These are phyloP conservation scores for Trogon melanurus DNA, from an alignment of 2,113 vertebrate species.

Conservation along the genomic window DNA sequence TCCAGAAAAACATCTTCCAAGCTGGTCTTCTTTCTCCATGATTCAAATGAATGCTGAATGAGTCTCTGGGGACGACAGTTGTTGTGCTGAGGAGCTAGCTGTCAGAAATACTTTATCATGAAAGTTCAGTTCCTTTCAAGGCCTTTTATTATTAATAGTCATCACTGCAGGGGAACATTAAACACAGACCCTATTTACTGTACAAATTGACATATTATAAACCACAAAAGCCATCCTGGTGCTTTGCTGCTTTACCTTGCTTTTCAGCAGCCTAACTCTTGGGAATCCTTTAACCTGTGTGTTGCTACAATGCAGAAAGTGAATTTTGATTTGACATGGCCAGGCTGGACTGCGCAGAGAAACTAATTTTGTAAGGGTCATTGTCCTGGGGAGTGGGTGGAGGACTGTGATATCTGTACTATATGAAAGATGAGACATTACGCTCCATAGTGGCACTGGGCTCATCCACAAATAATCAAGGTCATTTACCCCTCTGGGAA, in stretches of 20 bases:
- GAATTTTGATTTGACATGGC: background rate
- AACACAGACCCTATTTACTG: conserved; percentile 62
- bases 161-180: conserved; percentile 51
- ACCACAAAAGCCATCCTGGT: conserved; percentile 36
- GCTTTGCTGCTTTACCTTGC: conserved; percentile 28
- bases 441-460: background rate
- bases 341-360: background rate
- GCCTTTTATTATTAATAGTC: conserved; percentile 65
- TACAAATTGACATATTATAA: conserved; percentile 68
- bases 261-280: background rate
- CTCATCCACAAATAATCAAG: background rate
- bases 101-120: conserved; percentile 68
- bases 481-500: background rate
- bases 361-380: background rate
- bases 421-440: background rate
- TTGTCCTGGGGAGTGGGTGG: background rate
- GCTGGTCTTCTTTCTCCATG: conserved; percentile 78
- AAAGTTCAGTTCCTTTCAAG: conserved; percentile 70
- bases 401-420: background rate
- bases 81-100: conserved; percentile 76
- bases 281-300: conserved; percentile 21
- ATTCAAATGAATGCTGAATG: conserved; percentile 83
- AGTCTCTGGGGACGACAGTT: conserved; percentile 82
- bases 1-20: conserved; percentile 80
- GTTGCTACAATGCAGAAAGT: background rate